A percentile compares a stretch with the other conserved stretches of the same genome.
Evolutionary conservation across 2,888 invertebrate species (phyloP).

Genomic region (Netelia inedita): DNA sequence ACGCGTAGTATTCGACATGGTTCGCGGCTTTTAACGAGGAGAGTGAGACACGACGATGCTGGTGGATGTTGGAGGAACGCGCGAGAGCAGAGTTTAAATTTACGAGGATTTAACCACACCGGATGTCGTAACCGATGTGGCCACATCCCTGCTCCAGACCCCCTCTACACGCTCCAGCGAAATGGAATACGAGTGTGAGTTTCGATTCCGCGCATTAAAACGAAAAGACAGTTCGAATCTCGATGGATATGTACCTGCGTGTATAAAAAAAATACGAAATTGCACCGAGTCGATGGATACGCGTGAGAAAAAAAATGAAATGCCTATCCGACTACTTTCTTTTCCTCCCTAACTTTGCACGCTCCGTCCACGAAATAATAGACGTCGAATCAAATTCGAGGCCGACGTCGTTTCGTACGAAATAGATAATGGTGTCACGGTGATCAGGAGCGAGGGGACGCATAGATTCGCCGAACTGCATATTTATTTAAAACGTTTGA

Average conservation of each 20-base stretch:
- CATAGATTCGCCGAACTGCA: background rate
- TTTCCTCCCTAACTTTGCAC: background rate
- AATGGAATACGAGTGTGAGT: background rate
- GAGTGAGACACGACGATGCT: slow-evolving; percentile 1
- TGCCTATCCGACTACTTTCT: background rate
- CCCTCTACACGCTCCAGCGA: slow-evolving; percentile 2
- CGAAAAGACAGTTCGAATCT: slow-evolving; percentile 10
- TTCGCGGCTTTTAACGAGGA: slow-evolving; percentile 28
- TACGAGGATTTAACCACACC: slow-evolving; percentile 44
- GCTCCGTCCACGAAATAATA: slow-evolving; percentile 11
- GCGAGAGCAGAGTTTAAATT: slow-evolving; percentile 17
- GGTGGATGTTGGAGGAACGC: background rate
- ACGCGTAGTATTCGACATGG: background rate
- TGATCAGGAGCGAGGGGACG: background rate
- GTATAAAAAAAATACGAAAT: background rate
- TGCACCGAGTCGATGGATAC: background rate
- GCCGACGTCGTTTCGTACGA: slow-evolving; percentile 16
- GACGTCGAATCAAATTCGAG: slow-evolving; percentile 40
- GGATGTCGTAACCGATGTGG: slow-evolving; percentile 50
- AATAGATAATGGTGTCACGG: slow-evolving; percentile 5
- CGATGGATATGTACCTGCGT: slow-evolving; percentile 2
- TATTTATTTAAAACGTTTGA: slow-evolving; percentile 41
- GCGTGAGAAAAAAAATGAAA: background rate
- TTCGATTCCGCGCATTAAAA: slow-evolving; percentile 26
- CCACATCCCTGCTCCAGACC: slow-evolving; percentile 17